Evolutionary conservation across 2,888 invertebrate species (phyloP), one percentile per base, ranked within the genome.

Genomic region (Ennomos quercinarius): DNA sequence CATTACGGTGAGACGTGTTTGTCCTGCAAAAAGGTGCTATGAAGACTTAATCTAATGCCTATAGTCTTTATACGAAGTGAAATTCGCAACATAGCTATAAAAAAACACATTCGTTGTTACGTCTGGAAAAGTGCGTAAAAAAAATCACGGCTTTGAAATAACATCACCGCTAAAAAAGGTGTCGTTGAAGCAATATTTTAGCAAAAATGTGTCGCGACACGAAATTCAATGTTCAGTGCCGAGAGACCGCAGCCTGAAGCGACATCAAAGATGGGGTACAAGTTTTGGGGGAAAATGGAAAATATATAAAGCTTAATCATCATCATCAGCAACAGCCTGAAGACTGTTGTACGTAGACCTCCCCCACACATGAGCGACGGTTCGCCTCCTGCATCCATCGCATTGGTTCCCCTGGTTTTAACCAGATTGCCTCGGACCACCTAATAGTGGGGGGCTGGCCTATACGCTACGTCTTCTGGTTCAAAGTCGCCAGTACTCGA

Each of bases 141-240:
- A 0, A 57, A 46, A 60, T 67, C 65, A 65, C 58, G 45, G 45
- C 17, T 40, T 66, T 45, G 64, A 64, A 65, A 69, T 63, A 70
- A 70, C 64, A 66, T 60, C 27, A 17, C 42, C 39, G 41, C 63
- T 56, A 66, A 75, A 54, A 58, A 66, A 66, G 49, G 67, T 72
- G 70, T 60, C 66, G 63, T 65, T 67, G 57, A 70, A 71, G 74
- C 77, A 70, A 78, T 78, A 79, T 79, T 79, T 80, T 70, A 71
- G 71, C 67, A 73, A 74, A 81, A 86, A 85, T 81, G 77, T 81
- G 73, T 80, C 70, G 72, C 72, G 72, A 77, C 75, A 83, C 74
- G 76, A 81, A 81, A 85, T 85, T 86, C 83, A 83, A 85, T 85
- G 87, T 86, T 80, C 81, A 61, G 55, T 63, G 72, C 58, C 64